These are phyloP conservation scores for Melanotaenia boesemani DNA, from an alignment of 2,797 vertebrate genomes.

Conservation along the genomic window DNA sequence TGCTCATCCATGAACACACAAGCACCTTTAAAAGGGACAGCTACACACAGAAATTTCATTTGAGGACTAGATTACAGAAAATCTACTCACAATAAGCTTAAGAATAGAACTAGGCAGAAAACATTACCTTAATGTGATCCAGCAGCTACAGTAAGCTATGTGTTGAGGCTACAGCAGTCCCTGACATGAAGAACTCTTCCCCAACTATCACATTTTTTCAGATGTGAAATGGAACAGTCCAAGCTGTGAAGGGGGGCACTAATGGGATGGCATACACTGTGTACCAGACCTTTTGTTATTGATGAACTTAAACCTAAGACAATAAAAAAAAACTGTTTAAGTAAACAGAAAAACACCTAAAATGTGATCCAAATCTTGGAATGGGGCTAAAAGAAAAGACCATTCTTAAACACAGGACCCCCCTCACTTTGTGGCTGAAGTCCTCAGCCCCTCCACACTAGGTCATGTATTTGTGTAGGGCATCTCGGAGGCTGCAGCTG, in stretches of 20 bases:
- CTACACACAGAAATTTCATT: conserved; percentile 16
- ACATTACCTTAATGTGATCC: conserved; percentile 88
- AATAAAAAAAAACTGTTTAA: not conserved
- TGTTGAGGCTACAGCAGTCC: conserved; percentile 87
- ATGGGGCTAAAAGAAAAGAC: not conserved
- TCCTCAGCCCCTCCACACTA: conserved; percentile 73
- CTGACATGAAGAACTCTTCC: conserved; percentile 91
- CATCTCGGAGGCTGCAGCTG: conserved; percentile 84
- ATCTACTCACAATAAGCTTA: conserved; percentile 8
- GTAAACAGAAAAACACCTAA: not conserved
- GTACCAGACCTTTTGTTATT: not conserved
- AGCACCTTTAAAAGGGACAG: conserved; percentile 20
- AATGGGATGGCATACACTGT: conserved; percentile 16
- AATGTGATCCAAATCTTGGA: conserved; percentile 16
- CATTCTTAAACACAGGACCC: conserved; percentile 6
- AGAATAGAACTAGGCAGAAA: conserved; percentile 21
- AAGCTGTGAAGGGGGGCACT: conserved; percentile 48
- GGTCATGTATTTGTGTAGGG: conserved; percentile 79
- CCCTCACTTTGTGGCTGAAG: conserved; percentile 52
- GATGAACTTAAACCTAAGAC: conserved; percentile 12
- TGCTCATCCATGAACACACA: conserved; percentile 37
- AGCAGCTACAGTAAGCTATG: conserved; percentile 83
- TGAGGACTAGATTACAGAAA: conserved; percentile 12
- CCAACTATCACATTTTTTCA: conserved; percentile 90
- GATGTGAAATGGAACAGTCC: conserved; percentile 81